These are phyloP conservation scores for Myiothlypis chrysogaster DNA, from an alignment of 2,797 vertebrate species.

Conservation along the genomic window DNA sequence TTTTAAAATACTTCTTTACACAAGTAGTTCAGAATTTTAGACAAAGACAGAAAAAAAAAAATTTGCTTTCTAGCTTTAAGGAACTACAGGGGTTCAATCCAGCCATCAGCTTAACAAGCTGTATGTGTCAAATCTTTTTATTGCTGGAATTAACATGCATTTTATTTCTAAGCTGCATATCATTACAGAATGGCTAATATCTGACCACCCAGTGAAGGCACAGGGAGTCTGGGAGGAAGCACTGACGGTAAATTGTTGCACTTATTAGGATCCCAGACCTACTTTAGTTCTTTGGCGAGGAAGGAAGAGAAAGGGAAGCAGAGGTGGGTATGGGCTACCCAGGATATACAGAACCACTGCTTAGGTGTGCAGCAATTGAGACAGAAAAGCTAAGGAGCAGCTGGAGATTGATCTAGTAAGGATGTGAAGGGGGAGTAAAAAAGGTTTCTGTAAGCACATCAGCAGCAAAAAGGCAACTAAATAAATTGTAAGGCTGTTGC, in stretches of 20 bases:
- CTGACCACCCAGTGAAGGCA: background rate
- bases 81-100: background rate
- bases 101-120: background rate
- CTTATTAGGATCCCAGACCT: background rate
- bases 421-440: background rate
- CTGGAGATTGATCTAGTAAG: background rate
- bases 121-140: background rate
- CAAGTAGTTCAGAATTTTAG: background rate
- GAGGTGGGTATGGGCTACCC: background rate
- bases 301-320: background rate
- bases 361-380: background rate
- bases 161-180: background rate
- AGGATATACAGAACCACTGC: background rate
- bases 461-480: background rate
- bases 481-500: background rate
- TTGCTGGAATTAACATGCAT: background rate
- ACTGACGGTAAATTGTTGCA: background rate
- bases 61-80: constrained; percentile 1
- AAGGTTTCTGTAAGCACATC: background rate
- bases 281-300: background rate
- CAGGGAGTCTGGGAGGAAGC: background rate
- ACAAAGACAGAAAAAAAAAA: background rate
- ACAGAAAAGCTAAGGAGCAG: background rate
- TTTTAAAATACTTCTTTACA: constrained; percentile 7
- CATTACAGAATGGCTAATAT: background rate